Percentiles rank a stretch among this genome's conserved stretches.
Evolutionary conservation across 2,888 invertebrate species (phyloP).

Genomic region (Megaustenia siamemsis): DNA sequence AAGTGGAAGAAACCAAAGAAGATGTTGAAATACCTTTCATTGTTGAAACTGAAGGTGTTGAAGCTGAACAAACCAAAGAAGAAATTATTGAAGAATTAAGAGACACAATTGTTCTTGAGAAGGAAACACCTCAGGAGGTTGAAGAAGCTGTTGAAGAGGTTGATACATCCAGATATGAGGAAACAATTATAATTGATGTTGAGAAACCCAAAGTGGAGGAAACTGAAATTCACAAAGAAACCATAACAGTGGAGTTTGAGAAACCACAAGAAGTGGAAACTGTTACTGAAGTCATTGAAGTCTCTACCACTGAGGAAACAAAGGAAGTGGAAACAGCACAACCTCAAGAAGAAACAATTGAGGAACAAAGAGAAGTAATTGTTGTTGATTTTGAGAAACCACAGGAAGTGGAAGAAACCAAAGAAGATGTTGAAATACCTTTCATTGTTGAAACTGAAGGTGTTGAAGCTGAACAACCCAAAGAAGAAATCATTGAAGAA

Average conservation of each 20-base stretch:
- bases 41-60: conserved; percentile 52
- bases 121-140: conserved; percentile 61
- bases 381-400: conserved; percentile 56
- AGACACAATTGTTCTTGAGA: conserved; percentile 55
- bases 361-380: conserved; percentile 59
- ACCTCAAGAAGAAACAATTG: conserved; percentile 47
- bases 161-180: conserved; percentile 42
- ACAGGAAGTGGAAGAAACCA: conserved; percentile 49
- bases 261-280: conserved; percentile 52
- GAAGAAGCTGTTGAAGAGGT: conserved; percentile 55
- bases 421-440: conserved; percentile 28
- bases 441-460: conserved; percentile 48
- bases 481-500: conserved; percentile 53
- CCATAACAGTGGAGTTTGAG: conserved; percentile 56
- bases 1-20: conserved; percentile 55
- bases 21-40: conserved; percentile 51
- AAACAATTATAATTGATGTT: conserved; percentile 51
- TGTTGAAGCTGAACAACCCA: conserved; percentile 46
- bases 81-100: conserved; percentile 49
- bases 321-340: conserved; percentile 49
- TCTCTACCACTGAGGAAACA: conserved; percentile 54
- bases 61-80: conserved; percentile 52
- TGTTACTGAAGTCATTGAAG: conserved; percentile 57
- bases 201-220: conserved; percentile 57
- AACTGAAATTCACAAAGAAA: conserved; percentile 54